Conservation (phyloP, 2,113 vertebrate genomes). For the Plotosus lineatus region DNA sequence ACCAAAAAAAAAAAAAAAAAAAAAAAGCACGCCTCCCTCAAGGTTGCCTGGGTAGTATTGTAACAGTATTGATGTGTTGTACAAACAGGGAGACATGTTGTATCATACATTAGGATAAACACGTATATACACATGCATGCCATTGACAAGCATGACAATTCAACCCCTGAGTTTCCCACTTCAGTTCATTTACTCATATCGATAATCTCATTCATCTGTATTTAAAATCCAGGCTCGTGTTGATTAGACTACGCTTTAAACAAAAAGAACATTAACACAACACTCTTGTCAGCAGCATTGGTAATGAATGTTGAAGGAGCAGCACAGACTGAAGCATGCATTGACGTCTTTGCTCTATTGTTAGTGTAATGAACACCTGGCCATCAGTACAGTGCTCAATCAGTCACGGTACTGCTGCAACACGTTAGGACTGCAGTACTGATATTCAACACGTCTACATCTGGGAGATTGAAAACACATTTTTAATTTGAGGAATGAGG, state of each 20-base stretch:
- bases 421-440: slow-evolving; percentile 59
- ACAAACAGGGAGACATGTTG: neutral
- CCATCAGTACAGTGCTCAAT: slow-evolving; percentile 71
- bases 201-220: slow-evolving; percentile 53
- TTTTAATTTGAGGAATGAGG: neutral
- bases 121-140: slow-evolving; percentile 2
- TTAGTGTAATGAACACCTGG: slow-evolving; percentile 81
- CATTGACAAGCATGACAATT: slow-evolving; percentile 18
- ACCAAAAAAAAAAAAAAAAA: too few species aligned
- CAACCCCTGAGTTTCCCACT: slow-evolving; percentile 27
- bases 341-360: slow-evolving; percentile 72
- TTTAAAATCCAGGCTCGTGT: slow-evolving; percentile 71
- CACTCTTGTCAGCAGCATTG: slow-evolving; percentile 60
- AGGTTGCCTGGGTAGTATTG: neutral
- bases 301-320: slow-evolving; percentile 66
- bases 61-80: neutral
- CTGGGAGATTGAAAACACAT: neutral
- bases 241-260: slow-evolving; percentile 75
- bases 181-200: slow-evolving; percentile 28
- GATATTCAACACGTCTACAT: slow-evolving; percentile 48
- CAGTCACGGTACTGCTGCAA: slow-evolving; percentile 46
- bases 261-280: slow-evolving; percentile 78
- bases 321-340: slow-evolving; percentile 49
- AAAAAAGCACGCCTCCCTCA: neutral
- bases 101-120: neutral